Base-by-base conservation (phyloP, 2,888 invertebrate genomes). In the Aricia artaxerxes region DNA sequence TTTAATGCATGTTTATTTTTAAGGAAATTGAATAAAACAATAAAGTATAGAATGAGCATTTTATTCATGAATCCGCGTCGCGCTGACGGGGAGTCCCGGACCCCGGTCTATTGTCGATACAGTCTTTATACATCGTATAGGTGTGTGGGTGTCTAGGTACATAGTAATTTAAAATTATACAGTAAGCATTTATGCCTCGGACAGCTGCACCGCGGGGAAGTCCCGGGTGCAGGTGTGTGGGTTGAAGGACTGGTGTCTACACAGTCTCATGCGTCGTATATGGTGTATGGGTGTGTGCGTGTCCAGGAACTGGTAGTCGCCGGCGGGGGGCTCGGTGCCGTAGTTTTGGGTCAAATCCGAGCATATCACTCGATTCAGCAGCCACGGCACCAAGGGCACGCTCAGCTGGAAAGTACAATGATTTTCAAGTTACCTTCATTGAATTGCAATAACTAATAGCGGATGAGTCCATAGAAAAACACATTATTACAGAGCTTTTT, bases 231-330 rank as follows among this genome's bases (percentile, higher is more conserved):
- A 88, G 7, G 92, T 89, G 31, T 90, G 88, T 1, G 94, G 94
- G 80, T 94, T 86, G 80, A 93, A 93, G 4, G 94, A 94, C 82
- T 91, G 89, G 82, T 89, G 89, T 9, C 94, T 89, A 84, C 87
- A 91, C 16, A 88, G 86, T 82, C 90, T 86, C 87, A 94, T 85
- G 78, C 89, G 84, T 24, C 94, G 89, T 64, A 94, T 93, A 82
- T 94, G 94, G 0, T 87, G 89, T 38, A 94, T 94, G 4, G 94
- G 94, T 0, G 94, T 93, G 84, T 94, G 93, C 0, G 92, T 92
- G 83, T 94, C 94, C 53, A 94, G 86, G 78, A 91, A 94, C 80
- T 94, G 93, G 83, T 94, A 93, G 82, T 90, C 87, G 1, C 94
- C 94, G 44, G 86, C 88, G 0, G 94, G 93, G 1, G 94, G 94